These are phyloP conservation scores for Drosophila sturtevanti DNA, from an alignment of 1,140 invertebrate genomes.

Conservation along the genomic window DNA sequence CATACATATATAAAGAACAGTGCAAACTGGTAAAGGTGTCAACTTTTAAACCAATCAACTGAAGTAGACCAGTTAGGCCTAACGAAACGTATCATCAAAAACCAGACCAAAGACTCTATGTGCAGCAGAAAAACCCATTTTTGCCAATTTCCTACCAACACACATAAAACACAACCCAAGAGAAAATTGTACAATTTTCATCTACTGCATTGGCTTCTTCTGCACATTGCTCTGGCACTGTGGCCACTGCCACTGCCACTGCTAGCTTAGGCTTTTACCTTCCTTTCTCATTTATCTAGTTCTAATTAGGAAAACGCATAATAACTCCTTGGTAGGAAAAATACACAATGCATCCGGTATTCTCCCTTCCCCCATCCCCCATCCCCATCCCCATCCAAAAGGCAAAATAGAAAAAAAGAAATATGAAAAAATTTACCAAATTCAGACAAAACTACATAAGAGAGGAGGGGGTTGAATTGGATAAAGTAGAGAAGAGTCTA, in stretches of 20 bases:
- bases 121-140: slow-evolving; percentile 26
- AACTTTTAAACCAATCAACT: slow-evolving; percentile 42
- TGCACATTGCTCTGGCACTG: background rate
- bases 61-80: slow-evolving; percentile 14
- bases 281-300: slow-evolving; percentile 25
- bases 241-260: no score
- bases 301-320: slow-evolving; percentile 74
- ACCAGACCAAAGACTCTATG: slow-evolving; percentile 13
- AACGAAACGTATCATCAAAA: slow-evolving; percentile 26
- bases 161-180: slow-evolving; percentile 19
- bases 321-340: slow-evolving; percentile 49
- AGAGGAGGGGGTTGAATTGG: background rate
- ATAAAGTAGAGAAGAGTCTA: background rate
- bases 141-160: slow-evolving; percentile 64
- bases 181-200: slow-evolving; percentile 41
- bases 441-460: no score
- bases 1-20: background rate
- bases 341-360: slow-evolving; percentile 32
- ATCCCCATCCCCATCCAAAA: background rate
- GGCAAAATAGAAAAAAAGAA: background rate
- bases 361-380: background rate
- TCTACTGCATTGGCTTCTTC: background rate
- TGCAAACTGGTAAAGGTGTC: slow-evolving; percentile 46
- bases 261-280: background rate
- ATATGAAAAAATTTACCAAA: no score